phyloP scores from a whole-genome alignment of 1,140 invertebrate species.

The Scaptomyza graminum region DNA sequence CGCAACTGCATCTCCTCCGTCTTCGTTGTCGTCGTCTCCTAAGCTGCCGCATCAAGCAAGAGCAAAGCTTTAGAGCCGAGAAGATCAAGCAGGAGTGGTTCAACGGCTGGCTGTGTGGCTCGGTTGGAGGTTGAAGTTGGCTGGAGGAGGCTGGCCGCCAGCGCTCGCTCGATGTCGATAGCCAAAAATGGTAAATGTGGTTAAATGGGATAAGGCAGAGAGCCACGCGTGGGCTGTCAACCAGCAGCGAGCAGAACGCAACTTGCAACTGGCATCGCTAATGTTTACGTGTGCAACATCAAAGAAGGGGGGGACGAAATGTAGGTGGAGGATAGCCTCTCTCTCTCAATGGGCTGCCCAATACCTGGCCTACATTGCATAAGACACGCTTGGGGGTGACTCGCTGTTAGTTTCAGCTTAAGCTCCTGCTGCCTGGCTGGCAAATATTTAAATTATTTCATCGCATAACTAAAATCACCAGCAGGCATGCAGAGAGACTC shows the following conservation, averaged over 20 bases:
- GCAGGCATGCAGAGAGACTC: conserved; percentile 55
- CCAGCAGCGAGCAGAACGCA: conserved; percentile 22
- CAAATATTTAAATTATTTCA: conserved; percentile 83
- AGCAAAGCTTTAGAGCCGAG: conserved; percentile 23
- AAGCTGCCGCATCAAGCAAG: conserved; percentile 62
- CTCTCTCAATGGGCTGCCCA: conserved; percentile 22
- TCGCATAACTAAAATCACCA: conserved; percentile 79
- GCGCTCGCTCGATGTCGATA: conserved; percentile 70
- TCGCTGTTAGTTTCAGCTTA: conserved; percentile 51
- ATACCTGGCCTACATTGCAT: conserved; percentile 53
- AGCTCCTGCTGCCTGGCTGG: conserved; percentile 23
- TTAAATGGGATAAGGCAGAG: conserved; percentile 80
- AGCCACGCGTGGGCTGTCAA: conserved; percentile 80
- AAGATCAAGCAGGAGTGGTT: conserved; percentile 70
- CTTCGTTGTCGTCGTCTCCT: conserved; percentile 38
- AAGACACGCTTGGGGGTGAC: conserved; percentile 71
- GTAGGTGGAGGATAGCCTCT: not conserved
- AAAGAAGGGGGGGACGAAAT: conserved; percentile 2
- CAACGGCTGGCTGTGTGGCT: conserved; percentile 14
- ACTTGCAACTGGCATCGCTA: conserved; percentile 16
- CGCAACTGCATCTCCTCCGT: conserved; percentile 48
- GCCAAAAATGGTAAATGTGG: conserved; percentile 82
- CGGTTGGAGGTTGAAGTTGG: conserved; percentile 39
- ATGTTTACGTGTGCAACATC: conserved; percentile 26
- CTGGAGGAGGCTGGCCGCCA: conserved; percentile 68